Evolutionary conservation across 2,888 invertebrate species (phyloP).

Genomic region (Sinodicranocentrus sp.): DNA sequence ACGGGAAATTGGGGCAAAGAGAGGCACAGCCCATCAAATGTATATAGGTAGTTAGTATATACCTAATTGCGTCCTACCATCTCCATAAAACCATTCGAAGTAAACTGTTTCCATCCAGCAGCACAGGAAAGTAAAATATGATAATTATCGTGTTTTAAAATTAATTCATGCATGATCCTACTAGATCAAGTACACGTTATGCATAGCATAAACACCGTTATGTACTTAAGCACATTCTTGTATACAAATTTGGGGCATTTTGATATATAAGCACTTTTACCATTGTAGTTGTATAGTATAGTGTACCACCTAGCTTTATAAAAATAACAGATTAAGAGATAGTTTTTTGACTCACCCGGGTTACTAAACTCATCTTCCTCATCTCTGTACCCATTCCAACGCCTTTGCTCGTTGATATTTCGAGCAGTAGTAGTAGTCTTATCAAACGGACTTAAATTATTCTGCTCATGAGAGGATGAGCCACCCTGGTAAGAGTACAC

Average conservation of each 20-base stretch:
- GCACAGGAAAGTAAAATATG: slow-evolving; percentile 39
- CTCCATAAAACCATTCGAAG: slow-evolving; percentile 68
- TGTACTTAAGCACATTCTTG: too few species aligned
- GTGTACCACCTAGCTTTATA: too few species aligned
- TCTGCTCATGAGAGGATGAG: slow-evolving; percentile 77
- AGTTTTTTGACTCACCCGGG: slow-evolving; percentile 76
- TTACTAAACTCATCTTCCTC: slow-evolving; percentile 79
- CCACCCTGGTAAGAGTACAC: slow-evolving; percentile 87
- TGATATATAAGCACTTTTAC: too few species aligned
- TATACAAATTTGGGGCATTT: too few species aligned
- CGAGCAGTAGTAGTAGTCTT: slow-evolving; percentile 78
- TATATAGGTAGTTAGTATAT: too few species aligned
- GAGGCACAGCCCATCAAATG: too few species aligned
- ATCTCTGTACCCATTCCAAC: slow-evolving; percentile 80
- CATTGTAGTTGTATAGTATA: too few species aligned
- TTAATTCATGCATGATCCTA: background rate
- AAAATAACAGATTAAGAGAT: too few species aligned
- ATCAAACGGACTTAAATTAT: slow-evolving; percentile 77
- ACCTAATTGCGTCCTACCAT: too few species aligned
- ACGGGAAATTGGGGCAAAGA: too few species aligned
- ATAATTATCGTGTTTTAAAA: background rate
- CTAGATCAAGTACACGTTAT: too few species aligned
- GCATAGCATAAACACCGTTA: too few species aligned
- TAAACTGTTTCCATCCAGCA: slow-evolving; percentile 55
- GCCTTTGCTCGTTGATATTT: slow-evolving; percentile 83